A percentile compares a stretch with the other conserved stretches of the same genome.
These are phyloP conservation scores for Actinostola sp. DNA, from an alignment of 92 coral and sea anemone species.

Conservation along the genomic window DNA sequence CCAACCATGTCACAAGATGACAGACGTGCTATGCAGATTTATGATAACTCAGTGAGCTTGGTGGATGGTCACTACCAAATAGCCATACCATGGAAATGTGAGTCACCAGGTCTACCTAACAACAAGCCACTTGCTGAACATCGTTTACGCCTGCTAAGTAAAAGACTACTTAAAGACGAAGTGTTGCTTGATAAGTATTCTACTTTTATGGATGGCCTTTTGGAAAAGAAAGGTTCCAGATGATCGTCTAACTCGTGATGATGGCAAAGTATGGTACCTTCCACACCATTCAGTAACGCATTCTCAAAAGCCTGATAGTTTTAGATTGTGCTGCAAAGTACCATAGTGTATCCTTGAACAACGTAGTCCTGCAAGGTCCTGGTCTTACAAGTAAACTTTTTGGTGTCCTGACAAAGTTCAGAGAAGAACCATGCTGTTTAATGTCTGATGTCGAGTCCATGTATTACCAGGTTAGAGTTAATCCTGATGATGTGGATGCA, in stretches of 20 bases:
- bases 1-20: slow-evolving; percentile 44
- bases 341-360: slow-evolving; percentile 46
- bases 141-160: slow-evolving; percentile 41
- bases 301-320: slow-evolving; percentile 55
- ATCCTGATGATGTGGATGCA: slow-evolving; percentile 48
- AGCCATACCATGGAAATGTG: slow-evolving; percentile 52
- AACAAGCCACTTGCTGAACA: slow-evolving; percentile 59
- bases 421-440: slow-evolving; percentile 51
- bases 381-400: slow-evolving; percentile 51
- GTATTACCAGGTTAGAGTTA: slow-evolving; percentile 59
- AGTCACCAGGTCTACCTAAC: slow-evolving; percentile 43
- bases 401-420: slow-evolving; percentile 58
- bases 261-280: slow-evolving; percentile 45
- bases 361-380: slow-evolving; percentile 51
- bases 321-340: slow-evolving; percentile 60
- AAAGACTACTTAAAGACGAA: slow-evolving; percentile 34
- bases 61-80: slow-evolving; percentile 50
- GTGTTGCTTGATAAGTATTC: slow-evolving; percentile 15
- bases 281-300: slow-evolving; percentile 53
- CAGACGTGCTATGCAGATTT: slow-evolving; percentile 30
- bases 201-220: slow-evolving; percentile 23
- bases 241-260: slow-evolving; percentile 5
- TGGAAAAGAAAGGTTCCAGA: slow-evolving; percentile 42
- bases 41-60: slow-evolving; percentile 27
- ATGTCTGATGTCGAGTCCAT: slow-evolving; percentile 62